phyloP scores from a whole-genome alignment of 2,797 vertebrate genomes.

The Channallabes apus region DNA sequence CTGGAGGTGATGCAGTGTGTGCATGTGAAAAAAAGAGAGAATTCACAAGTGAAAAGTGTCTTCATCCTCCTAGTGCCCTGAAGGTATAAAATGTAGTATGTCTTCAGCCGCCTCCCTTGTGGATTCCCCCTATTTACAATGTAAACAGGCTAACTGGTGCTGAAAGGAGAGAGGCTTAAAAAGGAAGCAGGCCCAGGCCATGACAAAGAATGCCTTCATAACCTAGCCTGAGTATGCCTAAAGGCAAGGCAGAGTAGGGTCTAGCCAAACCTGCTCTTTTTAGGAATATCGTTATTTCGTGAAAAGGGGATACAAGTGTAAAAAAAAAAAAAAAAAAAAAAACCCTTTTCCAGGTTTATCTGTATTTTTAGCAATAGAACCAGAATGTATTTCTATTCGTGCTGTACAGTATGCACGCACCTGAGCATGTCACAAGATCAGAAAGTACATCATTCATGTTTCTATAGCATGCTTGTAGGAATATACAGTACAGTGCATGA shows the following conservation, averaged over 20 bases:
- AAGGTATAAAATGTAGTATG: slow-evolving; percentile 39
- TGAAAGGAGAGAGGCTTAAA: slow-evolving; percentile 25
- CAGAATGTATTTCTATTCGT: neutral
- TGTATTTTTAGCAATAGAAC: neutral
- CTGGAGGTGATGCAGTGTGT: slow-evolving; percentile 13
- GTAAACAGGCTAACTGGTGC: slow-evolving; percentile 32
- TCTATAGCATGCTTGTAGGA: neutral
- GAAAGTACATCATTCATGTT: neutral
- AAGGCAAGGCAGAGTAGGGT: slow-evolving; percentile 32
- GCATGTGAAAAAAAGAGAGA: neutral
- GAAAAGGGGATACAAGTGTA: neutral
- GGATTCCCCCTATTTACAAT: slow-evolving; percentile 39
- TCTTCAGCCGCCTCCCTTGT: slow-evolving; percentile 16
- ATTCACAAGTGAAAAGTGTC: slow-evolving; percentile 23
- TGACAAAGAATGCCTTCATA: slow-evolving; percentile 33
- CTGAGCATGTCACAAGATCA: neutral
- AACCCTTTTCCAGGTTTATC: neutral
- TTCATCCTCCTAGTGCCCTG: slow-evolving; percentile 30
- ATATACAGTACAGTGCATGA: neutral
- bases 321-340: neutral
- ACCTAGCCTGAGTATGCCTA: slow-evolving; percentile 26
- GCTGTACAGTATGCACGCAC: too few species aligned
- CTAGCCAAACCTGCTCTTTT: slow-evolving; percentile 31
- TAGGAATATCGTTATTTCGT: slow-evolving; percentile 11
- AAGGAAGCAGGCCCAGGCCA: slow-evolving; percentile 4